A percentile compares a stretch with the other conserved stretches of the same genome.
phyloP scores from a whole-genome alignment of 2,797 vertebrate genomes.

The Basileuterus tristriatus region DNA sequence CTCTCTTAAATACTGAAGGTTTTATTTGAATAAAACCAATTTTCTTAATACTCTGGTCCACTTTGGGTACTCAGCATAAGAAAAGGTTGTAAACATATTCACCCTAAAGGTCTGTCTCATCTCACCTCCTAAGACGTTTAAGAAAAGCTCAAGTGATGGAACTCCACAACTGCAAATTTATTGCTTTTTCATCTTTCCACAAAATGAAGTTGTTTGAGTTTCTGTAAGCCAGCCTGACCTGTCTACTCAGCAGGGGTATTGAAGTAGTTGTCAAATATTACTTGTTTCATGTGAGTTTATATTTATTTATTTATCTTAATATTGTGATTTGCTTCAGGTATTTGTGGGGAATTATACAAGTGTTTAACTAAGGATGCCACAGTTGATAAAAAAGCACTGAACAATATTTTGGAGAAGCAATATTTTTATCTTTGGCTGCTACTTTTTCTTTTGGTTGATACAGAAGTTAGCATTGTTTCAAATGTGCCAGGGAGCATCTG shows the following conservation, averaged over 20 bases:
- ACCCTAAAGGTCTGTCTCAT: background rate
- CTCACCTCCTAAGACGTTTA: background rate
- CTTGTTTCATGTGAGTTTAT: background rate
- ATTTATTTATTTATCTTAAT: background rate
- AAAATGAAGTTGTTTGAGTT: background rate
- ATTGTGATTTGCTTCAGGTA: background rate
- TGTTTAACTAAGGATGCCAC: background rate
- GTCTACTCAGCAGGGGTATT: background rate
- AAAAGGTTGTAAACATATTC: background rate
- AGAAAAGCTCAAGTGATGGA: background rate
- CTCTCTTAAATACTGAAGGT: background rate
- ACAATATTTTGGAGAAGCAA: background rate
- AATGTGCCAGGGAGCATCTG: background rate
- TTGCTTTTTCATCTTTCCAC: background rate
- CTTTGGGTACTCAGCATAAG: fast-evolving
- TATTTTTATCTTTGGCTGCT: background rate
- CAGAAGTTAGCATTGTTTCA: background rate
- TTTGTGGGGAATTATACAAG: background rate
- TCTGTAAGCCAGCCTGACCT: background rate
- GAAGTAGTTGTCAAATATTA: background rate
- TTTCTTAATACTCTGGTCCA: background rate
- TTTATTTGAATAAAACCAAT: background rate
- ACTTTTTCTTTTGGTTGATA: background rate
- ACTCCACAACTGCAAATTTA: background rate
- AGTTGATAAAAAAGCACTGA: background rate